phyloP scores from a whole-genome alignment of 1,140 invertebrate genomes.

The Saxidomus purpurata region DNA sequence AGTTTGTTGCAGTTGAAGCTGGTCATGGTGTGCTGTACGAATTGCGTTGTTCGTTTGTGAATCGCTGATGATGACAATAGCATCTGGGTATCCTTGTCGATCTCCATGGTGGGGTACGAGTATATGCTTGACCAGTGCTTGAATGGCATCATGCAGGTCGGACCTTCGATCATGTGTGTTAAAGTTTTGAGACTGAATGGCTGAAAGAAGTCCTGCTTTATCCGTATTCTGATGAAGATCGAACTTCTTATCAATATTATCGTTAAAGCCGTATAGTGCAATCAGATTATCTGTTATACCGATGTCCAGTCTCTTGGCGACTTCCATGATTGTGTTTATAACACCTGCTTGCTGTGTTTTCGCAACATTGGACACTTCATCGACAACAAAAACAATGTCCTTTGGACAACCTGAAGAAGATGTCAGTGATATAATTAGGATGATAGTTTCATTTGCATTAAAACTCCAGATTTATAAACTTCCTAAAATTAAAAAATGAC shows the following conservation, averaged over 20 bases:
- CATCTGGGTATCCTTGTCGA: slow-evolving; percentile 5
- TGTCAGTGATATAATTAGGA: too few relatives aligned
- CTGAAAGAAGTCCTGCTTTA: not conserved
- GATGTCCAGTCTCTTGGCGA: not conserved
- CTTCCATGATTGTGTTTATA: not conserved
- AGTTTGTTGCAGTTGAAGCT: not conserved
- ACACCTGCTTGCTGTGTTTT: not conserved
- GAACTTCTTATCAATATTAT: not conserved
- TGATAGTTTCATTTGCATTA: too few relatives aligned
- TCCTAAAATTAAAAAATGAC: too few relatives aligned
- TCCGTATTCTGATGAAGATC: not conserved
- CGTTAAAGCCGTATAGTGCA: not conserved
- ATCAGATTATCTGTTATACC: slow-evolving; percentile 8
- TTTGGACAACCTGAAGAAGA: slow-evolving; percentile 33
- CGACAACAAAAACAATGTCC: slow-evolving; percentile 43
- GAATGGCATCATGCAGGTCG: not conserved
- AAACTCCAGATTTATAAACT: too few relatives aligned
- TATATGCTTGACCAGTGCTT: not conserved
- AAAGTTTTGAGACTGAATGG: not conserved
- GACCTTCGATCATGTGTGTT: not conserved
- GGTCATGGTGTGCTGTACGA: not conserved
- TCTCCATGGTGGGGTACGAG: not conserved
- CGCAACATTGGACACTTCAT: not conserved
- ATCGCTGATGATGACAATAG: slow-evolving; percentile 1
- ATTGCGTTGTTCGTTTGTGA: not conserved